Conservation (phyloP, 1,140 invertebrate genomes). For the Gryllus bimaculatus region DNA sequence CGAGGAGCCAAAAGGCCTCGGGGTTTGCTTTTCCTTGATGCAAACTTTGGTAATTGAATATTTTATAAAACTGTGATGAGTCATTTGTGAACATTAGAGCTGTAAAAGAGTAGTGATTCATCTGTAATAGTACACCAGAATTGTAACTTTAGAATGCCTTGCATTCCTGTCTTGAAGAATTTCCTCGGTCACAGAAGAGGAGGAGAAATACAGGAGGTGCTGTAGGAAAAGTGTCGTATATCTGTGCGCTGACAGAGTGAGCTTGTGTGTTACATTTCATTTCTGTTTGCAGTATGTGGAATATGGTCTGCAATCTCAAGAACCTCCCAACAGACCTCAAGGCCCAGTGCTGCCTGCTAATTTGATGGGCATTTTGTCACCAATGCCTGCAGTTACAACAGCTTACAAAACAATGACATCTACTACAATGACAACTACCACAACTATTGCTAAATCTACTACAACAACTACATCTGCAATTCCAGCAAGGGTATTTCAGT, state of each 20-base stretch:
- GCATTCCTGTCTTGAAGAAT: too few relatives aligned
- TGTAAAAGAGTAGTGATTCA: too few relatives aligned
- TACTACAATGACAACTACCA: conserved; percentile 30
- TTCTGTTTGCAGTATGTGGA: conserved; percentile 61
- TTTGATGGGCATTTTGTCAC: conserved; percentile 7
- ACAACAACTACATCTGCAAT: conserved; percentile 29
- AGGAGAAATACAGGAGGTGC: too few relatives aligned
- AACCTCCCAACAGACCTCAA: conserved; percentile 67
- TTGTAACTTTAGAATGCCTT: too few relatives aligned
- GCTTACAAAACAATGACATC: conserved; percentile 33
- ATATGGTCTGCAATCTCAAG: conserved; percentile 74
- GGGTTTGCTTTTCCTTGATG: too few relatives aligned
- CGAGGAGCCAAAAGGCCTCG: too few relatives aligned
- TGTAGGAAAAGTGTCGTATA: not conserved
- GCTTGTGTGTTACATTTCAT: not conserved
- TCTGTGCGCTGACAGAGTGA: not conserved
- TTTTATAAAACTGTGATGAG: too few relatives aligned
- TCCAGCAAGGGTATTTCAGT: conserved; percentile 25
- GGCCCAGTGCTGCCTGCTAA: conserved; percentile 16
- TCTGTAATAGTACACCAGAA: too few relatives aligned
- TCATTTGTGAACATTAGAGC: too few relatives aligned
- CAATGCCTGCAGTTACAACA: conserved; percentile 7
- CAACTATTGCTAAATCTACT: conserved; percentile 27
- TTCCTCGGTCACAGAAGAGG: too few relatives aligned
- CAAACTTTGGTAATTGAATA: too few relatives aligned